Evolutionary conservation across 2,888 invertebrate species (phyloP).

Genomic region (Kuschelorhynchus macadamiae): DNA sequence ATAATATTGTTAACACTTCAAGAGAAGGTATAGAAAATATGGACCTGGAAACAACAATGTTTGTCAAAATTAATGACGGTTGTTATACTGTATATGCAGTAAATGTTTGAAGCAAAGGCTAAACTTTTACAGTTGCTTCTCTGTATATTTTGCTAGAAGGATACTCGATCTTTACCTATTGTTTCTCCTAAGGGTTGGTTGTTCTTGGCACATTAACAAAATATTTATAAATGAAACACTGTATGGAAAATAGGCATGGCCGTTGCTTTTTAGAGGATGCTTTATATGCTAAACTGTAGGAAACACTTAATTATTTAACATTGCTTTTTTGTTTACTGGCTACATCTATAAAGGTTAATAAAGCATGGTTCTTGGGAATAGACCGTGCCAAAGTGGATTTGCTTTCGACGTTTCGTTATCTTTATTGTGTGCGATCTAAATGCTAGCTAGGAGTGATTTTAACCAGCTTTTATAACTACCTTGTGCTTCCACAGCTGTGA

Average conservation of each 20-base stretch:
- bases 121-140: not conserved
- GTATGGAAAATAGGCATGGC: not conserved
- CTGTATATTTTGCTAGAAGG: not conserved
- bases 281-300: not conserved
- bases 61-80: too few species aligned
- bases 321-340: not conserved
- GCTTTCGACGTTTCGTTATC: too few species aligned
- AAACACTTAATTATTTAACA: not conserved
- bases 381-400: too few species aligned
- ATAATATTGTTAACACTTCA: too few species aligned
- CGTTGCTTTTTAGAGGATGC: not conserved
- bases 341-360: not conserved
- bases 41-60: too few species aligned
- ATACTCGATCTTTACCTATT: not conserved
- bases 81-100: too few species aligned
- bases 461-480: too few species aligned
- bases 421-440: too few species aligned
- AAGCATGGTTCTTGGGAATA: not conserved
- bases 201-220: conserved; percentile 33
- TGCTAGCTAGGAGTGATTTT: too few species aligned
- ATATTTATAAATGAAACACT: not conserved
- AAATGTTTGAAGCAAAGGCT: too few species aligned
- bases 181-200: not conserved
- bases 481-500: too few species aligned
- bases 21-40: too few species aligned